Conservation (phyloP, 2,113 vertebrate species). For the Pangasianodon gigas region DNA sequence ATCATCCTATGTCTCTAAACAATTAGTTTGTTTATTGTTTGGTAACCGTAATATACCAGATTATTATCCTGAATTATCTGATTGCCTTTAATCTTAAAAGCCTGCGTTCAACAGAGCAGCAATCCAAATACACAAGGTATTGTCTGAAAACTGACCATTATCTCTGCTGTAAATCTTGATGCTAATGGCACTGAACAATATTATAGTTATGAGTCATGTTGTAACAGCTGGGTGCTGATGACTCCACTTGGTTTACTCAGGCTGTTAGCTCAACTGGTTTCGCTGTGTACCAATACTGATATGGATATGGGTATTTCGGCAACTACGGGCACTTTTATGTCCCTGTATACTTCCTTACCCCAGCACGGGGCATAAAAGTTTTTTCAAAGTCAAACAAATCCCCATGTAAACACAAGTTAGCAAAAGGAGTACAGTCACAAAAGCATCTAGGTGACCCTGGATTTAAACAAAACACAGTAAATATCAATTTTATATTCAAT, state of each 20-base stretch:
- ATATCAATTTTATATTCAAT: not conserved
- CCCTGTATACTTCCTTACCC: not conserved
- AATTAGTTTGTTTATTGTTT: not conserved
- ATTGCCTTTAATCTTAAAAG: not conserved
- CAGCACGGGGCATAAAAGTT: not conserved
- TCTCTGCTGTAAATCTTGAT: not conserved
- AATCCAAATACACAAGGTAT: not conserved
- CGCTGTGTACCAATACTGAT: not conserved
- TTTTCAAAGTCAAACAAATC: not conserved
- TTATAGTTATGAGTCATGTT: not conserved
- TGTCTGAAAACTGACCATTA: not conserved
- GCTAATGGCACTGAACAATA: conserved; percentile 30
- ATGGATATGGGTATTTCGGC: not conserved
- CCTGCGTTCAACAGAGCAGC: not conserved
- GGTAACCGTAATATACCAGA: not conserved
- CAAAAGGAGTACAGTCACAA: not conserved
- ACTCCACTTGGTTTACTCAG: not conserved
- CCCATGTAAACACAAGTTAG: not conserved
- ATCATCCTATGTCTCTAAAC: not conserved
- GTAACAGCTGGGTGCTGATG: conserved; percentile 21
- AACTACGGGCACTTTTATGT: not conserved
- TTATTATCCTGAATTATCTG: not conserved
- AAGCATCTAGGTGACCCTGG: not conserved
- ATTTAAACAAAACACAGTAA: not conserved
- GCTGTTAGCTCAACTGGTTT: not conserved